Percentiles rank a stretch among this genome's conserved stretches.
phyloP scores from a whole-genome alignment of 2,888 invertebrate genomes.

The Rhagophthalmus giganteus region DNA sequence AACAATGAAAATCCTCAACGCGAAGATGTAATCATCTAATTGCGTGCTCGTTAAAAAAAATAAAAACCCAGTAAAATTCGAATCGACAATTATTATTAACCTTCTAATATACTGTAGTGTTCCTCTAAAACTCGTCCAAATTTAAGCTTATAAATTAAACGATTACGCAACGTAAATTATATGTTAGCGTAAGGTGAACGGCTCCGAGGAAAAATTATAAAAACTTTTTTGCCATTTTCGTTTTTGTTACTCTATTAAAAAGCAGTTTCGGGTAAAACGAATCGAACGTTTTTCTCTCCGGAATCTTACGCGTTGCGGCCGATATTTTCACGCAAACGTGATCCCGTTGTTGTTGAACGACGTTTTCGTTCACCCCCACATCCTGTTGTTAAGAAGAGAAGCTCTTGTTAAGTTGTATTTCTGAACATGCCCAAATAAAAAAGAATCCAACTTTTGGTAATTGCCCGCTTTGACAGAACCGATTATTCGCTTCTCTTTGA shows the following conservation, averaged over 20 bases:
- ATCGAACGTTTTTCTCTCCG: background rate
- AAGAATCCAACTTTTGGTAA: constrained; percentile 15
- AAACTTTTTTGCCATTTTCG: constrained; percentile 1
- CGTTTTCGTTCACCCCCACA: no score
- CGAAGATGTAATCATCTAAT: no score
- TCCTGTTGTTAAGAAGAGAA: no score
- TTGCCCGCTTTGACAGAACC: constrained; percentile 22
- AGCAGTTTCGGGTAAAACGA: constrained; percentile 5
- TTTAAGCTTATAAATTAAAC: constrained; percentile 13
- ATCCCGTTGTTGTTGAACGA: no score
- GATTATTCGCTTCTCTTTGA: constrained; percentile 20
- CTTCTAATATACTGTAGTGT: constrained; percentile 4
- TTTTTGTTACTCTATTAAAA: constrained; percentile 2
- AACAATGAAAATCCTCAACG: no score
- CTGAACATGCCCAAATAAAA: background rate
- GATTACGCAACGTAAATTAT: constrained; percentile 18
- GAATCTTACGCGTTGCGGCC: no score
- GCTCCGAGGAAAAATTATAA: constrained; percentile 9
- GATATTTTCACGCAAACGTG: no score
- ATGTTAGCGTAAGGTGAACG: constrained; percentile 13
- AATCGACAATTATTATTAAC: no score
- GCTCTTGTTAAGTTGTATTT: no score
- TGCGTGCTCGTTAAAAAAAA: no score
- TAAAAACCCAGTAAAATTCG: no score
- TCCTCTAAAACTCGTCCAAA: constrained; percentile 11